These are phyloP conservation scores for Tetranychus truncatus DNA, from an alignment of 2,888 invertebrate genomes.

Conservation along the genomic window DNA sequence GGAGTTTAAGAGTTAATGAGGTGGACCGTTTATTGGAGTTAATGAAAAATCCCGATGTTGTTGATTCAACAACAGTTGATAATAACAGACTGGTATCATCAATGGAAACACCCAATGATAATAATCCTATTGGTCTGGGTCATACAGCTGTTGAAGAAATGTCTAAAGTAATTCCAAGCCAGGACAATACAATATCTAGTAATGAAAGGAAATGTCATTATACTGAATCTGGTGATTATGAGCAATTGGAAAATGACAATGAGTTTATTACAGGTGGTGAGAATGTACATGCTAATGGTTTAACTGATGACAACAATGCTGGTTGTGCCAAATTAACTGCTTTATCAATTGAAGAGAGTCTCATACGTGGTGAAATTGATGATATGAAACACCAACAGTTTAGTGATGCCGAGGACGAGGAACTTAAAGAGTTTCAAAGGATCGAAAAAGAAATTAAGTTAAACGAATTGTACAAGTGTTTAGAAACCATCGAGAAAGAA, in stretches of 20 bases:
- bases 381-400: constrained; percentile 10
- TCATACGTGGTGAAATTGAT: constrained; percentile 7
- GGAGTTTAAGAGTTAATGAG: not conserved
- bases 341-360: constrained; percentile 6
- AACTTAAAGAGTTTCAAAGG: constrained; percentile 18
- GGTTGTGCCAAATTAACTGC: constrained; percentile 5
- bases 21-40: not conserved
- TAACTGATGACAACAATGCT: not conserved
- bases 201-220: not conserved
- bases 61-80: not conserved
- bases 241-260: not conserved
- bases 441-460: constrained; percentile 20
- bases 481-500: constrained; percentile 15
- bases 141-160: not conserved
- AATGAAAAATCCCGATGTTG: constrained; percentile 6
- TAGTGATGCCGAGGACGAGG: constrained; percentile 19
- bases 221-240: not conserved
- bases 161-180: not conserved
- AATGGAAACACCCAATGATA: not conserved
- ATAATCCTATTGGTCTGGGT: not conserved
- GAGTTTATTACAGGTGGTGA: not conserved
- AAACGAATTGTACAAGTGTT: constrained; percentile 17
- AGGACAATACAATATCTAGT: not conserved
- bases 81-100: not conserved
- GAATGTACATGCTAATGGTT: not conserved